Evolutionary conservation across 2,797 vertebrate species (phyloP).

Genomic region (Cercopithecus petaurista): DNA sequence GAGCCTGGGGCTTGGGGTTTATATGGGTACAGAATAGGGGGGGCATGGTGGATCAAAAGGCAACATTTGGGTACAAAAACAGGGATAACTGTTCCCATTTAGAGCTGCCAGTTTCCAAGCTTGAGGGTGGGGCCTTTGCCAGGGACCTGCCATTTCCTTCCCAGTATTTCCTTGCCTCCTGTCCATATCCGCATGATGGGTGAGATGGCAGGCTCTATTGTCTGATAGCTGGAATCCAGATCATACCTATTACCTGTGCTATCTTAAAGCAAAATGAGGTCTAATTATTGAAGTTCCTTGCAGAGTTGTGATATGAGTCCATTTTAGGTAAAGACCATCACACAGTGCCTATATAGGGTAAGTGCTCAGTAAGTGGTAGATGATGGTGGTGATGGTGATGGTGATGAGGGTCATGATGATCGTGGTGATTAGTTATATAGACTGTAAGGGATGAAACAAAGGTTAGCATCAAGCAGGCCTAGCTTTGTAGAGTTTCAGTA

Average conservation of each 20-base stretch:
- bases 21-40: not conserved
- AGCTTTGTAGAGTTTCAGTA: not conserved
- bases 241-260: not conserved
- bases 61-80: not conserved
- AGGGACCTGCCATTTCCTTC: not conserved
- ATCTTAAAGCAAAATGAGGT: not conserved
- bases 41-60: not conserved
- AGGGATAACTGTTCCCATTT: not conserved
- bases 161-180: not conserved
- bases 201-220: not conserved
- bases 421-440: not conserved
- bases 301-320: not conserved
- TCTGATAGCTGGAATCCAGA: not conserved
- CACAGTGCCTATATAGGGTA: not conserved
- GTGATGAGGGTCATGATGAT: rapidly evolving
- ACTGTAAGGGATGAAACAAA: not conserved
- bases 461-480: not conserved
- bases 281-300: not conserved
- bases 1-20: not conserved
- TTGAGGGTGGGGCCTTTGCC: not conserved
- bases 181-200: not conserved
- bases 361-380: not conserved
- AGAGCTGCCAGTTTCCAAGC: not conserved
- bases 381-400: not conserved
- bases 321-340: not conserved